These are phyloP conservation scores for Chaenocephalus aceratus DNA, from an alignment of 2,113 vertebrate species.

Conservation along the genomic window DNA sequence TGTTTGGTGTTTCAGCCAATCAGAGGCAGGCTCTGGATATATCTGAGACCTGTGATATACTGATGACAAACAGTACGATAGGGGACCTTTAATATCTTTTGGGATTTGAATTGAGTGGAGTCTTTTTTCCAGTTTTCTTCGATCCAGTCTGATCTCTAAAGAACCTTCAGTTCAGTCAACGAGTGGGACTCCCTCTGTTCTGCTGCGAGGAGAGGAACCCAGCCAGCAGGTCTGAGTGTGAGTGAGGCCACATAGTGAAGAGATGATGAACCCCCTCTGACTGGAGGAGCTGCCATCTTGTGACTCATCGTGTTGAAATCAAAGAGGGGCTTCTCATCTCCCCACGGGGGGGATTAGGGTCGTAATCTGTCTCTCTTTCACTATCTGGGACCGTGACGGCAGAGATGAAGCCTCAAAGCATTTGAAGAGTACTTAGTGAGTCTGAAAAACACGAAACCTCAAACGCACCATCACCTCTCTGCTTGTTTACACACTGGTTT, in stretches of 20 bases:
- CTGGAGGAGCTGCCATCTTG: not conserved
- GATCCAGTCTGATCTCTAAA: too few species aligned
- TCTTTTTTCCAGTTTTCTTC: too few species aligned
- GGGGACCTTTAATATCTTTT: too few species aligned
- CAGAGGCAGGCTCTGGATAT: too few species aligned
- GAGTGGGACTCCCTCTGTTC: too few species aligned
- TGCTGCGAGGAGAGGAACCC: too few species aligned
- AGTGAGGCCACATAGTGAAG: slow-evolving; percentile 21
- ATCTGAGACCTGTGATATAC: too few species aligned
- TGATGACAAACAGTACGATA: too few species aligned
- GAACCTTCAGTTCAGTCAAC: too few species aligned
- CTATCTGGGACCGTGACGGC: slow-evolving; percentile 16
- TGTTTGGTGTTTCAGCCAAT: too few species aligned
- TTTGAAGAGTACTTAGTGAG: not conserved
- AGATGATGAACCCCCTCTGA: slow-evolving; percentile 5
- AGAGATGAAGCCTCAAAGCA: not conserved
- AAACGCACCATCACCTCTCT: not conserved
- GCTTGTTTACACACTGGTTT: too few species aligned
- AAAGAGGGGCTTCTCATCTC: not conserved
- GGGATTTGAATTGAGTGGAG: too few species aligned
- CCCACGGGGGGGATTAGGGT: not conserved
- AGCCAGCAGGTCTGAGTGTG: not conserved
- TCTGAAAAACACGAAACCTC: not conserved
- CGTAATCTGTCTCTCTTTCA: slow-evolving; percentile 6
- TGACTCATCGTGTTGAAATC: slow-evolving; percentile 49